Percentiles rank a stretch among this genome's conserved stretches.
phyloP scores from a whole-genome alignment of 2,888 invertebrate genomes.

The Callosobruchus maculatus region DNA sequence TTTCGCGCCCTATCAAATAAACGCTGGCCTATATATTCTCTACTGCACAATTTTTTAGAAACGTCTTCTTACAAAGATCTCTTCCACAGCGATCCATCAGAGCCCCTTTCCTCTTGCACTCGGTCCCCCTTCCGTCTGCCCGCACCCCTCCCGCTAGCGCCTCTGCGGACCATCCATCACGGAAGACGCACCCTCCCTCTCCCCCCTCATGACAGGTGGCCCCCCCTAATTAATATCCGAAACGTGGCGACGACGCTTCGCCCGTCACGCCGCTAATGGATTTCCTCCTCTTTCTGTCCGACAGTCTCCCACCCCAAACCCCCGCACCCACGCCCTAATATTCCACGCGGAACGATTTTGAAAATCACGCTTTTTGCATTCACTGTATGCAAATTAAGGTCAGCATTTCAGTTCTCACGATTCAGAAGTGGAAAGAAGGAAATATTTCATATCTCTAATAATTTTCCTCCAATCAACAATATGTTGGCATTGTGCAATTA shows the following conservation, averaged over 20 bases:
- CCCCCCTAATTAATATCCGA: slow-evolving; percentile 49
- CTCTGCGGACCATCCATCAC: slow-evolving; percentile 42
- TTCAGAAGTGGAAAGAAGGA: too few species aligned
- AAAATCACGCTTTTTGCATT: neutral
- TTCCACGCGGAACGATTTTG: neutral
- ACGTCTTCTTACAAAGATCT: too few species aligned
- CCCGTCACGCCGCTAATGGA: slow-evolving; percentile 30
- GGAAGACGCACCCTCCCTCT: slow-evolving; percentile 37
- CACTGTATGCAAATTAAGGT: neutral
- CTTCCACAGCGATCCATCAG: neutral
- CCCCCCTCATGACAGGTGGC: slow-evolving; percentile 47
- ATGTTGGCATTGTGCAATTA: too few species aligned
- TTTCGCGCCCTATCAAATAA: too few species aligned
- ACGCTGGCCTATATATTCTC: too few species aligned
- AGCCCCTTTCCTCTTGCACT: neutral
- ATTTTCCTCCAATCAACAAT: too few species aligned
- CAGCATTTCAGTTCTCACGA: neutral
- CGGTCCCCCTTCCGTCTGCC: neutral
- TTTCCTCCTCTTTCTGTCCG: slow-evolving; percentile 10
- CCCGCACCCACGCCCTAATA: neutral
- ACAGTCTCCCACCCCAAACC: slow-evolving; percentile 3
- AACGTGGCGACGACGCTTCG: slow-evolving; percentile 32
- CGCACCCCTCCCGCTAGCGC: neutral
- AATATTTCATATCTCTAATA: too few species aligned
- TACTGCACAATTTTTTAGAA: too few species aligned